A percentile compares a stretch with the other conserved stretches of the same genome.
Conservation (phyloP, 2,888 invertebrate species). For the Drosophila mettleri region DNA sequence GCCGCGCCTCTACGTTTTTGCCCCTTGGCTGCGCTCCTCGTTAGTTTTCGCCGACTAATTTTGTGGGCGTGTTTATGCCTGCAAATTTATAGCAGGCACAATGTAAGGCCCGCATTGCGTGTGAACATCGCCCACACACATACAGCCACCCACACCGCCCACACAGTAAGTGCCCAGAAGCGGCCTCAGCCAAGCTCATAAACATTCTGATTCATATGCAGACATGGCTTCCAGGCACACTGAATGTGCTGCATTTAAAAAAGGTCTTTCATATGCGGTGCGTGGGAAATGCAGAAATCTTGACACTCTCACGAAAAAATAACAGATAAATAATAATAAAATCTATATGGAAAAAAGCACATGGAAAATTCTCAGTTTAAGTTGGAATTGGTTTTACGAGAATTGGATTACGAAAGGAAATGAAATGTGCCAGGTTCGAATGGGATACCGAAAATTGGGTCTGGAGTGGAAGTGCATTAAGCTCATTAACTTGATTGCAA, state of each 20-base stretch:
- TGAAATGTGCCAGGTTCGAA: conserved; percentile 12
- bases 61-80: conserved; percentile 60
- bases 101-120: conserved; percentile 39
- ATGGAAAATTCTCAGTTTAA: background rate
- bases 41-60: conserved; percentile 51
- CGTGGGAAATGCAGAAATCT: background rate
- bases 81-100: conserved; percentile 63
- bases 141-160: background rate
- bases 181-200: conserved; percentile 18
- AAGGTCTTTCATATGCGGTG: background rate
- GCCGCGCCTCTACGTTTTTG: conserved; percentile 13
- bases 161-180: background rate
- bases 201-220: conserved; percentile 49
- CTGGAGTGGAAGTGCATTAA: conserved; percentile 42
- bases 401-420: conserved; percentile 1
- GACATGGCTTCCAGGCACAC: conserved; percentile 18
- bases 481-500: conserved; percentile 54
- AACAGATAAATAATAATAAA: too few species aligned
- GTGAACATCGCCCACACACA: conserved; percentile 20
- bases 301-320: background rate
- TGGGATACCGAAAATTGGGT: background rate
- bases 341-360: too few species aligned
- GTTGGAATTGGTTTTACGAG: background rate
- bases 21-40: conserved; percentile 20
- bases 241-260: conserved; percentile 12